Conservation (phyloP, 2,797 vertebrate species). For the Scolopax rusticola region DNA sequence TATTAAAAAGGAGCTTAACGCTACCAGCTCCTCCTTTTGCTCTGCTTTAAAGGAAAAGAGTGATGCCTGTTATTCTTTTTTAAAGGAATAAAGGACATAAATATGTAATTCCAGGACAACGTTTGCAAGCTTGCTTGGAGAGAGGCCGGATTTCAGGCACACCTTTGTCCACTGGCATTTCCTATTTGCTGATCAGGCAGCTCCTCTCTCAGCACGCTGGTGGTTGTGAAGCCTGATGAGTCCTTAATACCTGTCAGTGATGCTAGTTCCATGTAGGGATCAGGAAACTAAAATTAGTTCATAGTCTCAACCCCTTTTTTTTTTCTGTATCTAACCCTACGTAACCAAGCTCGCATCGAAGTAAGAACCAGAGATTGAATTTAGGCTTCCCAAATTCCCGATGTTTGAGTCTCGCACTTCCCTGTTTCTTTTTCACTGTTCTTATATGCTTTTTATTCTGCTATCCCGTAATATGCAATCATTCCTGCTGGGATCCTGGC, state of each 20-base stretch:
- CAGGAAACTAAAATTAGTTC: slow-evolving; percentile 53
- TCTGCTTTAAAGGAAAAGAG: background rate
- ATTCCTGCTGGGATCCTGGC: background rate
- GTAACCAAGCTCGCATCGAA: background rate
- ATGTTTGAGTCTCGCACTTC: background rate
- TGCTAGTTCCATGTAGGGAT: slow-evolving; percentile 7
- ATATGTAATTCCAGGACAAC: background rate
- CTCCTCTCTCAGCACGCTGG: background rate
- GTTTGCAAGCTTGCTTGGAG: background rate
- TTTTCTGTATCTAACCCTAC: background rate
- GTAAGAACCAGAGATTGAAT: background rate
- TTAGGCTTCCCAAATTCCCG: background rate
- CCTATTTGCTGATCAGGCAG: slow-evolving; percentile 33
- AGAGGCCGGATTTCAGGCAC: background rate
- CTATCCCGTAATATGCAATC: background rate
- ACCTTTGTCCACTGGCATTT: background rate
- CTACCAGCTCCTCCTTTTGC: background rate
- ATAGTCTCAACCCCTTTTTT: background rate
- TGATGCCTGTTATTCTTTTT: background rate
- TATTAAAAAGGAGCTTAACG: background rate
- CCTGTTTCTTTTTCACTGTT: background rate
- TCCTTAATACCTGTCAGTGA: slow-evolving; percentile 47
- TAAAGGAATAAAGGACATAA: background rate
- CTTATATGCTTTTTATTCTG: background rate
- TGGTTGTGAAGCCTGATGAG: slow-evolving; percentile 7